Evolutionary conservation across 2,113 vertebrate genomes (phyloP).

Genomic region (human): DNA sequence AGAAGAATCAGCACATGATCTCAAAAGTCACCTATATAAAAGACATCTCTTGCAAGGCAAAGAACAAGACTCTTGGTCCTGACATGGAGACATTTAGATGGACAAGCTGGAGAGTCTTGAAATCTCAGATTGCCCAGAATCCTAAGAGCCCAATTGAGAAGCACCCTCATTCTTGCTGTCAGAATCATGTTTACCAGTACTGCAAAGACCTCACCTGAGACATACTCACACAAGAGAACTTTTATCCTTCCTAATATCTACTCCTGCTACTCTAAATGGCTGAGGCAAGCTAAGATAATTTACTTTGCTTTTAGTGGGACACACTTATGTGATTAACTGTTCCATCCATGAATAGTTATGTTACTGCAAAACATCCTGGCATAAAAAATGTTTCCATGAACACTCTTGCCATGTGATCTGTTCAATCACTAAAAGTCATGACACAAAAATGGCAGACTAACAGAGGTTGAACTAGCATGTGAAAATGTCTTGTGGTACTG

Average conservation of each 20-base stretch:
- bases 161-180: not conserved
- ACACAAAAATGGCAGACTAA: not conserved
- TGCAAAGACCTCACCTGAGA: not conserved
- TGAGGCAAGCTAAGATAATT: not conserved
- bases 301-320: not conserved
- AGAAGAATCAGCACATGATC: not conserved
- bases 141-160: not conserved
- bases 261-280: not conserved
- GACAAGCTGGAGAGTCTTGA: not conserved
- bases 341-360: not conserved
- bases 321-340: not conserved
- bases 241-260: not conserved
- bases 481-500: not conserved
- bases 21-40: not conserved
- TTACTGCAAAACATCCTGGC: not conserved
- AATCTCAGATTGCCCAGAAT: not conserved
- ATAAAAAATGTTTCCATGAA: not conserved
- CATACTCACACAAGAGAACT: not conserved
- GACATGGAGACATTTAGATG: not conserved
- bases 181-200: not conserved
- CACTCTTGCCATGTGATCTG: not conserved
- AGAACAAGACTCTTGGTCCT: not conserved
- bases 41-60: not conserved
- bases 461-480: not conserved
- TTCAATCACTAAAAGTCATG: not conserved